Evolutionary conservation across 2,888 invertebrate species (phyloP).

Genomic region (Bibio marci): DNA sequence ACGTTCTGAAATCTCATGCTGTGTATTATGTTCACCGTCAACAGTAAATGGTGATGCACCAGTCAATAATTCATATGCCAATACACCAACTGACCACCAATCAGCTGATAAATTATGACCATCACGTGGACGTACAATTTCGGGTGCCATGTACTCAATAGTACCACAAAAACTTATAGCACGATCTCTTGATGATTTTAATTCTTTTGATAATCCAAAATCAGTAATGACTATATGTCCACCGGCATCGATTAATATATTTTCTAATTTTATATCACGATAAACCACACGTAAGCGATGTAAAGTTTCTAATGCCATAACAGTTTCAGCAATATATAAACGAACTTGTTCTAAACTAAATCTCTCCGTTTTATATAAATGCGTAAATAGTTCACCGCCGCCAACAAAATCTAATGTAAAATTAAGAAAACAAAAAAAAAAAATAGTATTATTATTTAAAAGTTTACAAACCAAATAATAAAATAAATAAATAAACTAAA

Average conservation of each 20-base stretch:
- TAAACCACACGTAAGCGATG: constrained; percentile 97
- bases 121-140: constrained; percentile 20
- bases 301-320: constrained; percentile 84
- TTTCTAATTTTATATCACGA: constrained; percentile 93
- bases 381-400: constrained; percentile 94
- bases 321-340: constrained; percentile 91
- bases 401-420: constrained; percentile 74
- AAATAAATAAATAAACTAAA: neutral
- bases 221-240: constrained; percentile 95
- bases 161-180: constrained; percentile 98
- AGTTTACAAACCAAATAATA: constrained; percentile 1
- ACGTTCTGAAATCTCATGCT: constrained; percentile 84
- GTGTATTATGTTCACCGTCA: constrained; percentile 83
- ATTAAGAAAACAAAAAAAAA: neutral
- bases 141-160: constrained; percentile 96
- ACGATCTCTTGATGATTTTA: constrained; percentile 49
- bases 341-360: constrained; percentile 81
- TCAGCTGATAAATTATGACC: constrained; percentile 97
- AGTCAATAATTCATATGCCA: constrained; percentile 89
- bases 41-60: constrained; percentile 96
- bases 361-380: constrained; percentile 83
- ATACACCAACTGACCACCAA: constrained; percentile 97
- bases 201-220: constrained; percentile 93
- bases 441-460: neutral
- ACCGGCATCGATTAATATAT: constrained; percentile 81